Base-by-base conservation (phyloP, 1,140 invertebrate species). In the roundworm (Caenorhabditis elegans) region DNA sequence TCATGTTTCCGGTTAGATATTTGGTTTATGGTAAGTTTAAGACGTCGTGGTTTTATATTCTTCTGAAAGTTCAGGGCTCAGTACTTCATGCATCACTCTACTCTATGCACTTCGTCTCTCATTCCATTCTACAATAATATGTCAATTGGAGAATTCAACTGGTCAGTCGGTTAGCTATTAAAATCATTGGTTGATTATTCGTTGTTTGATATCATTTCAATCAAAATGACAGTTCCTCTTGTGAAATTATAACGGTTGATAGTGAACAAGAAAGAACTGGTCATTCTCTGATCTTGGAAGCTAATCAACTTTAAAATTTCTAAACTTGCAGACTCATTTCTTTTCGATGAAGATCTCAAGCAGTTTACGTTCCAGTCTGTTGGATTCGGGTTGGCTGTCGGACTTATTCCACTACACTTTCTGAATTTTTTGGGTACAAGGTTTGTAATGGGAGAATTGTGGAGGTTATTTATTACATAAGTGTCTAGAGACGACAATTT, bases 131-230 rank as follows among this genome's bases (percentile, higher is more conserved):
- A 70, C 60, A 39, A 70, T 70, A 70, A 70, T 70, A 70, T 70
- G 60, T 43, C 60, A 70, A 43, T 70, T 70, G 60, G 34, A 70
- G 34, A 70, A 70, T 70, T 70, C 60, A 10, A 70, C 60, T 36
- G 60, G 60, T 70, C 34, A 77, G 60, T 70, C n/a, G n/a, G n/a
- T n/a, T n/a, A n/a, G n/a, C n/a, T n/a, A n/a, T n/a, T n/a, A n/a
- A n/a, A n/a, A n/a, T 70, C 11, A 11, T 24, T 26, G 39, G 39
- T 24, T 17, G 10, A 17, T 34, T 31, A 17, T 8, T 6, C 1
- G 3, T 24, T 43, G 8, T 48, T 22, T n/a, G 46, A 6, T 70
- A 70, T 70, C 60, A 70, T 11, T 19, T 70, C 60, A 70, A 70
- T 70, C 60, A 70, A 39, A 70, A 39, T 70, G 60, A 70, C 60